These are phyloP conservation scores for Athetis lepigone DNA, from an alignment of 2,888 invertebrate species.

Conservation along the genomic window DNA sequence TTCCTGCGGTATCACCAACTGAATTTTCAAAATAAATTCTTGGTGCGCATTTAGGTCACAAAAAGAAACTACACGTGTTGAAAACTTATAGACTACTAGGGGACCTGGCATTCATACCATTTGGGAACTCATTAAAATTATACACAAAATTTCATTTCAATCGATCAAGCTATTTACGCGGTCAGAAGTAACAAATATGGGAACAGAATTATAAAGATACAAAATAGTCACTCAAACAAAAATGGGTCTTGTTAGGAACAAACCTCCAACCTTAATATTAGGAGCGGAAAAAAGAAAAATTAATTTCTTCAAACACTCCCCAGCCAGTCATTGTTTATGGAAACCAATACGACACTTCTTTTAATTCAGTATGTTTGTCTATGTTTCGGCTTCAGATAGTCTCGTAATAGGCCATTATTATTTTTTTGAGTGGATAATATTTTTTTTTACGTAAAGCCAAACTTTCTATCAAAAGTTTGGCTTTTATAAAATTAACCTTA, in stretches of 20 bases:
- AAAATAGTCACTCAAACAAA: slow-evolving; percentile 22
- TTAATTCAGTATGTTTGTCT: slow-evolving; percentile 33
- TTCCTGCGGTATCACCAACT: too few species aligned
- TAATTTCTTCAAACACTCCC: slow-evolving; percentile 53
- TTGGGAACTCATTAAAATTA: too few species aligned
- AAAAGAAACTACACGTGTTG: too few species aligned
- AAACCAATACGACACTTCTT: slow-evolving; percentile 36
- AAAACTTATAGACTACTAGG: too few species aligned
- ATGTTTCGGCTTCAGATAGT: slow-evolving; percentile 29
- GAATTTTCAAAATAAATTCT: too few species aligned
- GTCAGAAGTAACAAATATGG: too few species aligned
- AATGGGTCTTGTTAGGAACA: slow-evolving; percentile 10
- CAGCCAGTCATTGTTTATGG: slow-evolving; percentile 44
- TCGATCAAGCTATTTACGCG: too few species aligned
- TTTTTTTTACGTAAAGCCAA: slow-evolving; percentile 24
- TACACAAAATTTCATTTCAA: too few species aligned
- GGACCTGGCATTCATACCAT: too few species aligned
- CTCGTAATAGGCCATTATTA: slow-evolving; percentile 38
- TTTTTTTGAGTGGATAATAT: slow-evolving; percentile 35
- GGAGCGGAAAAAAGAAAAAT: slow-evolving; percentile 42
- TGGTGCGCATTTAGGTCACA: too few species aligned
- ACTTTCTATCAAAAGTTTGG: too few species aligned
- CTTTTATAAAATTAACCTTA: slow-evolving; percentile 27
- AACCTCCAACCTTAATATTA: slow-evolving; percentile 33
- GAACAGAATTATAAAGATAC: too few species aligned